A percentile compares a stretch with the other conserved stretches of the same genome.
phyloP scores from a whole-genome alignment of 2,797 vertebrate genomes.

The Miichthys miiuy region DNA sequence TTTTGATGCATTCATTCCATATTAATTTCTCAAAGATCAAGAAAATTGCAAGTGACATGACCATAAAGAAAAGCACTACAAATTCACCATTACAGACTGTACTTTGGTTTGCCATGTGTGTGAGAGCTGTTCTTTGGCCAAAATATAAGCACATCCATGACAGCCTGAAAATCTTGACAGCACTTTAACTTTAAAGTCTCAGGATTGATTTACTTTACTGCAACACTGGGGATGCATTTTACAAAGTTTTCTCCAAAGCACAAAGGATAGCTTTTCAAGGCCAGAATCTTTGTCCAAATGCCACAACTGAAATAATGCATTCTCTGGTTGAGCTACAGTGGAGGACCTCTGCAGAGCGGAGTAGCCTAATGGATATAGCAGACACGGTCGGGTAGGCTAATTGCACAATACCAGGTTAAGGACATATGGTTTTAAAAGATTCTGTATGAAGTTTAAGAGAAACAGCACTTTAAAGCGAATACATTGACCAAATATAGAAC shows the following conservation, averaged over 20 bases:
- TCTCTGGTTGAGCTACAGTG: constrained; percentile 68
- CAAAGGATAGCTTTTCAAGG: constrained; percentile 75
- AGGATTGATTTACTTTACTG: constrained; percentile 71
- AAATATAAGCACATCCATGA: constrained; percentile 58
- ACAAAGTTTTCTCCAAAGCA: constrained; percentile 60
- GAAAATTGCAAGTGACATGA: constrained; percentile 44
- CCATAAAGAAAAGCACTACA: constrained; percentile 38
- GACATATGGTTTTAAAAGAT: constrained; percentile 60
- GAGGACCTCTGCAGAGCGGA: constrained; percentile 70
- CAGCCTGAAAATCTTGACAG: constrained; percentile 64
- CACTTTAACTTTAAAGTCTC: constrained; percentile 63
- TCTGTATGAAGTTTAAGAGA: constrained; percentile 39
- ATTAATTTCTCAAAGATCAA: constrained; percentile 39
- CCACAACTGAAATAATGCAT: constrained; percentile 78
- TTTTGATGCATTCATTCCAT: constrained; percentile 31
- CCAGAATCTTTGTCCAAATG: constrained; percentile 72
- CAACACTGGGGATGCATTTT: constrained; percentile 68
- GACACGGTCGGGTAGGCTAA: constrained; percentile 68
- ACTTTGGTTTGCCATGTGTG: constrained; percentile 36
- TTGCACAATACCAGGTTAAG: constrained; percentile 74
- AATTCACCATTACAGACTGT: constrained; percentile 41
- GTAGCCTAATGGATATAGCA: constrained; percentile 80
- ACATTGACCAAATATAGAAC: constrained; percentile 54
- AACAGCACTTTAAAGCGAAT: constrained; percentile 44
- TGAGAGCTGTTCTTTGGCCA: constrained; percentile 53